phyloP scores from a whole-genome alignment of 2,888 invertebrate genomes.

The Sabatieria punctata region DNA sequence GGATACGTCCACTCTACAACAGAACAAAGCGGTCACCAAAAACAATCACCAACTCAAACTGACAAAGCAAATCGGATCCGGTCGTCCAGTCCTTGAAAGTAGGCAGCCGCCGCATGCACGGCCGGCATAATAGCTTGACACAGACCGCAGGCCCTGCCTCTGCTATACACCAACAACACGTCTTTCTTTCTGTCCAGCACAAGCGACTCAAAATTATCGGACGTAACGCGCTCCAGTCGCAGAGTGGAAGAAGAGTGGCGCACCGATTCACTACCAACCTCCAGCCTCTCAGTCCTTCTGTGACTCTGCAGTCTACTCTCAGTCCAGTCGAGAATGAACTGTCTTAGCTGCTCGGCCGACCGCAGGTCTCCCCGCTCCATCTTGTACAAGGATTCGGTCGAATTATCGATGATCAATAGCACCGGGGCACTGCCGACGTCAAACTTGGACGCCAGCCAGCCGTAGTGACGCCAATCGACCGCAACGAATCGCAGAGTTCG shows the following conservation, averaged over 20 bases:
- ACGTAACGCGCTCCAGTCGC: neutral
- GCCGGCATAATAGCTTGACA: neutral
- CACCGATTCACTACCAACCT: neutral
- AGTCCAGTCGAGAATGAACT: neutral
- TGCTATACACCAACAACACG: neutral
- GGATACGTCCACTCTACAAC: constrained; percentile 51
- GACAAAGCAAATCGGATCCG: constrained; percentile 6
- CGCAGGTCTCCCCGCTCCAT: neutral
- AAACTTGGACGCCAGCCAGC: neutral
- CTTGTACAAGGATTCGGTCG: neutral
- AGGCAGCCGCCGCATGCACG: neutral
- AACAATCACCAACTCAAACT: neutral
- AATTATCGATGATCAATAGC: neutral
- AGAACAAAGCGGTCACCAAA: neutral
- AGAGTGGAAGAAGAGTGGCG: too few species aligned
- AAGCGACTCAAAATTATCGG: neutral
- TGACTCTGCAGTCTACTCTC: neutral
- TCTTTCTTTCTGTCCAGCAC: neutral
- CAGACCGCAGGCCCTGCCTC: neutral
- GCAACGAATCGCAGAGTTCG: neutral
- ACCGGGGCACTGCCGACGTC: neutral
- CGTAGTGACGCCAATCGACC: neutral
- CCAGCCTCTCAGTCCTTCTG: neutral
- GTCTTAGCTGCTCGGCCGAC: neutral
- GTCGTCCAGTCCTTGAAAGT: constrained; percentile 1